A percentile compares a stretch with the other conserved stretches of the same genome.
phyloP scores from a whole-genome alignment of 2,113 vertebrate genomes.

The Rhabdomys dilectus region DNA sequence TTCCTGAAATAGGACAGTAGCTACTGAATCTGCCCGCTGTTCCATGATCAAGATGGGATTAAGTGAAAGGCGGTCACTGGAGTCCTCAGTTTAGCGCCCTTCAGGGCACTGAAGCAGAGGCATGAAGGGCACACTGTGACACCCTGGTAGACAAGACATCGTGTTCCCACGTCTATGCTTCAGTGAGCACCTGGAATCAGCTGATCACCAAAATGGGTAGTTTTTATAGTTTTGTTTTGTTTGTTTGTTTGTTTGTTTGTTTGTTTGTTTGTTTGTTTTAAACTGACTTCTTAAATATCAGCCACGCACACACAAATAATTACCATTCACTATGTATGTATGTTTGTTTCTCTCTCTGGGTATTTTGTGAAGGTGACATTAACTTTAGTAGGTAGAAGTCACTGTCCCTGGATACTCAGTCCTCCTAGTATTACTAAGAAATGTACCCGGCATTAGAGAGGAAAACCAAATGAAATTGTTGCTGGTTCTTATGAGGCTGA shows the following conservation, averaged over 20 bases:
- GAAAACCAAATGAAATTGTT: not conserved
- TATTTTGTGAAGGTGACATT: not conserved
- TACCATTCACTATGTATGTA: not conserved
- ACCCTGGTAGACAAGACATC: not conserved
- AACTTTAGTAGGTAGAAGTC: not conserved
- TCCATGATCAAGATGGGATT: not conserved
- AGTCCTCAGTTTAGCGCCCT: not conserved
- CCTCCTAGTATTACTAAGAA: not conserved
- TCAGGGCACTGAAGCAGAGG: no score
- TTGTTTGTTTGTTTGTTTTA: not conserved
- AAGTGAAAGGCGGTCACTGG: not conserved
- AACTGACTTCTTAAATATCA: not conserved
- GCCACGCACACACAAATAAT: not conserved
- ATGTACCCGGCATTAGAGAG: not conserved
- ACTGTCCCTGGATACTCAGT: not conserved
- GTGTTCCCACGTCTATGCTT: not conserved
- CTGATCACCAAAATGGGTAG: not conserved
- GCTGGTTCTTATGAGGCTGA: not conserved
- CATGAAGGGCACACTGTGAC: not conserved
- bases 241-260: not conserved
- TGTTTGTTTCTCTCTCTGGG: accelerated
- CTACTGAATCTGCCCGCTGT: not conserved
- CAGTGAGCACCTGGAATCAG: not conserved
- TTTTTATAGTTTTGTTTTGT: not conserved
- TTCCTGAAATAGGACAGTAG: not conserved